These are phyloP conservation scores for Agonopterix arenella DNA, from an alignment of 2,888 invertebrate species.

Conservation along the genomic window DNA sequence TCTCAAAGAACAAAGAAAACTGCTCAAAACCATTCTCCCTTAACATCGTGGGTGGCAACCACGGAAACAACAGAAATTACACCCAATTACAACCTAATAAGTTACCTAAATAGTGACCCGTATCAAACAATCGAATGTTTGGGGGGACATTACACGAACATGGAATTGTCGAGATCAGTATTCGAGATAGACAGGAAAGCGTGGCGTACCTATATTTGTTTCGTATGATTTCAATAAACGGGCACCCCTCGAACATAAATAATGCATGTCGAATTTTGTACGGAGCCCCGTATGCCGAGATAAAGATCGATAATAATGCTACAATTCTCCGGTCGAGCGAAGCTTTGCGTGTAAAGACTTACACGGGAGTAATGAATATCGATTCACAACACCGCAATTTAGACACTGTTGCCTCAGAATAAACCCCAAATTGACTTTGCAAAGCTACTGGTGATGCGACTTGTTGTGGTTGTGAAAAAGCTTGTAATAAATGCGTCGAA, in stretches of 20 bases:
- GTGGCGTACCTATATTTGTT: constrained; percentile 37
- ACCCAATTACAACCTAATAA: constrained; percentile 12
- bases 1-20: too few relatives aligned
- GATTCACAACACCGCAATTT: background rate
- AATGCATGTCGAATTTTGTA: constrained; percentile 67
- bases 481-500: constrained; percentile 4
- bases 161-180: constrained; percentile 33
- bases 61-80: constrained; percentile 5
- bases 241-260: constrained; percentile 61
- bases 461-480: background rate
- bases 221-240: constrained; percentile 67
- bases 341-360: constrained; percentile 1
- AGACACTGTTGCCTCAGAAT: background rate
- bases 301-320: constrained; percentile 50
- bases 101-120: constrained; percentile 14
- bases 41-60: background rate
- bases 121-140: constrained; percentile 16
- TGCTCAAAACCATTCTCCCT: too few relatives aligned
- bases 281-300: constrained; percentile 31
- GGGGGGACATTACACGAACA: constrained; percentile 28
- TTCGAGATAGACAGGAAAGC: constrained; percentile 23
- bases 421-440: background rate
- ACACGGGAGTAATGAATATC: background rate
- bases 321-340: constrained; percentile 29
- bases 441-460: background rate